Percentiles rank a stretch among this genome's conserved stretches.
phyloP scores from a whole-genome alignment of 2,888 invertebrate species.

The Agriotes lineatus region DNA sequence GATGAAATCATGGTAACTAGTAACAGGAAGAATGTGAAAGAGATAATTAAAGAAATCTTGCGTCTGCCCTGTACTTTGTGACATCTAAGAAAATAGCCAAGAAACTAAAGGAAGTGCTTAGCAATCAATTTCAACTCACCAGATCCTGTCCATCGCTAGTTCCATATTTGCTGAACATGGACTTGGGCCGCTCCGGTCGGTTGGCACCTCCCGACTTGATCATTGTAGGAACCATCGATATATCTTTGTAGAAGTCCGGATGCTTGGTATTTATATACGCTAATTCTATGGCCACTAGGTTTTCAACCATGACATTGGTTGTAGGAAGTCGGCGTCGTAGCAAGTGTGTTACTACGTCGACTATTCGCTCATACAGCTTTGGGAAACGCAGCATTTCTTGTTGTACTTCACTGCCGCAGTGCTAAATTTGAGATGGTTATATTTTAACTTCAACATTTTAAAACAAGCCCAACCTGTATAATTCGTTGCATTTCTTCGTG shows the following conservation, averaged over 20 bases:
- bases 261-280: conserved; percentile 99
- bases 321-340: conserved; percentile 92
- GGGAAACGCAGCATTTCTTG: conserved; percentile 99
- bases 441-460: too few relatives aligned
- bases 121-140: conserved; percentile 54
- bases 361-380: conserved; percentile 95
- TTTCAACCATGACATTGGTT: conserved; percentile 98
- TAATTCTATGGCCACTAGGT: conserved; percentile 95
- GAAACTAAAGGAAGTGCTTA: conserved; percentile 28
- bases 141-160: conserved; percentile 40
- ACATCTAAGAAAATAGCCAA: conserved; percentile 50
- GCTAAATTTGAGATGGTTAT: conserved; percentile 73
- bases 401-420: conserved; percentile 97
- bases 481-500: conserved; percentile 99
- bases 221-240: conserved; percentile 87
- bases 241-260: conserved; percentile 98
- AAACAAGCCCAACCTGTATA: too few relatives aligned
- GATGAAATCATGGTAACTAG: conserved; percentile 64
- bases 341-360: conserved; percentile 97
- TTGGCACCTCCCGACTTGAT: conserved; percentile 66
- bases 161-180: conserved; percentile 58
- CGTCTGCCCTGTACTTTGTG: conserved; percentile 39
- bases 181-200: conserved; percentile 61
- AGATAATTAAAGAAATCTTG: conserved; percentile 62
- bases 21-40: conserved; percentile 62